A percentile compares a stretch with the other conserved stretches of the same genome.
These are phyloP conservation scores for Nomada lathburiana DNA, from an alignment of 2,888 invertebrate species.

Conservation along the genomic window DNA sequence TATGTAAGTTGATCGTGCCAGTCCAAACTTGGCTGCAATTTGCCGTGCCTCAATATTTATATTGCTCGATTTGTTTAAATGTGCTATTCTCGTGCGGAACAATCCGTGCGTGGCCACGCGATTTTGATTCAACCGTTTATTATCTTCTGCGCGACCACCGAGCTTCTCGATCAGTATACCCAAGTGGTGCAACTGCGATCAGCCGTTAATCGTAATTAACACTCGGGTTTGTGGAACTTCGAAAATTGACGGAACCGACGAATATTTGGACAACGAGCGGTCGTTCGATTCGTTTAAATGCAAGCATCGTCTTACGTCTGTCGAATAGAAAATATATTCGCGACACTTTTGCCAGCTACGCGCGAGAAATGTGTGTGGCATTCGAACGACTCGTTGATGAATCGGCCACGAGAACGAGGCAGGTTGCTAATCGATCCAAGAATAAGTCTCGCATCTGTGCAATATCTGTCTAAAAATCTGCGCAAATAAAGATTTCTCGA, in stretches of 20 bases:
- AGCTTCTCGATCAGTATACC: not conserved
- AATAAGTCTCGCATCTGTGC: not conserved
- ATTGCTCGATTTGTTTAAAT: conserved; percentile 19
- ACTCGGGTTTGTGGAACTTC: not conserved
- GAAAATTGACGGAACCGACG: no score
- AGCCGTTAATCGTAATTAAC: no score
- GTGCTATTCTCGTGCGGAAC: not conserved
- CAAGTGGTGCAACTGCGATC: no score
- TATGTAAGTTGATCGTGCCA: conserved; percentile 28
- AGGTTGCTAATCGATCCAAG: not conserved
- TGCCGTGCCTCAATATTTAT: conserved; percentile 33
- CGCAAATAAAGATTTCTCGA: not conserved
- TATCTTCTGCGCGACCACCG: not conserved
- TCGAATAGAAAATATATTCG: no score
- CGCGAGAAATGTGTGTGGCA: no score
- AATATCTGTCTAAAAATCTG: no score
- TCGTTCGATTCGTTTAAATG: not conserved
- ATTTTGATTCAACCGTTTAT: not conserved
- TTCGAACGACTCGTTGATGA: not conserved
- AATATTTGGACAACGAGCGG: not conserved
- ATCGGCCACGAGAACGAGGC: not conserved
- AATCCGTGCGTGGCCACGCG: no score
- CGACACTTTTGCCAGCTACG: no score
- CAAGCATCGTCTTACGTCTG: not conserved
- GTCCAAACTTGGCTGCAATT: conserved; percentile 9